Base-by-base conservation (phyloP, 2,797 vertebrate genomes). In the Cynodonichthys magdalenae region DNA sequence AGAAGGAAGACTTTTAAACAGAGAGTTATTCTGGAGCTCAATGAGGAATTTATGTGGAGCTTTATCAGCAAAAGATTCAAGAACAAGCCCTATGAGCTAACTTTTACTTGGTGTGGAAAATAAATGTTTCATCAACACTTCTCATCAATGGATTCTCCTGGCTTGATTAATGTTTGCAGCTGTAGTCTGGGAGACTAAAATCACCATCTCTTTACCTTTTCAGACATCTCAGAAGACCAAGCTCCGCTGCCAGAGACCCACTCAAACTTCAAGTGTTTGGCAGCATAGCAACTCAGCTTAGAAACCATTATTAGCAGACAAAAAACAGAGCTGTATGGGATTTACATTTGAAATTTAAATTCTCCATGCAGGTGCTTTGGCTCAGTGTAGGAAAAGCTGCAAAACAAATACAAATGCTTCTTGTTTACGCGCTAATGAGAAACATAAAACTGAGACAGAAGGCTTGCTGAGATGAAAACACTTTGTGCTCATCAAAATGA, bases 1-100 rank as follows among this genome's bases (percentile, higher is more conserved):
- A 85, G 75, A 67, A 74, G 75, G 77, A 84, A 86, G 60, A 53
- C n/a, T 77, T 54, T 75, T 46, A 84, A 80, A 84, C 64, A 63
- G 42, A 45, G 52, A 58, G 53, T 70, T 60, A 44, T 63, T 59
- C 63, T 7, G 48, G 75, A 66, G 0, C 56, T 34, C 60, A 10
- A 1, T 19, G 9, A 71, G 69, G 53, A 68, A 66, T 46, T 49
- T 62, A 14, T 42, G 9, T 39, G 11, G 12, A 12, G 11, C 11
- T 12, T 12, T 17, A 17, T 15, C 17, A 44, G 42, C 5, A 28
- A 10, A 24, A 42, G 31, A 36, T 6, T 1, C 11, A 55, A 24
- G 19, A 41, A 39, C 0, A 4, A 44, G 42, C 15, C 17, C 17
- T 7, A 39, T 24, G 24, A 24, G 24, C 24, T 24, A 24, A 24